Evolutionary conservation across 2,888 invertebrate genomes (phyloP), one percentile per base, ranked within the genome.

Genomic region (Gonocerus acuteangulatus): DNA sequence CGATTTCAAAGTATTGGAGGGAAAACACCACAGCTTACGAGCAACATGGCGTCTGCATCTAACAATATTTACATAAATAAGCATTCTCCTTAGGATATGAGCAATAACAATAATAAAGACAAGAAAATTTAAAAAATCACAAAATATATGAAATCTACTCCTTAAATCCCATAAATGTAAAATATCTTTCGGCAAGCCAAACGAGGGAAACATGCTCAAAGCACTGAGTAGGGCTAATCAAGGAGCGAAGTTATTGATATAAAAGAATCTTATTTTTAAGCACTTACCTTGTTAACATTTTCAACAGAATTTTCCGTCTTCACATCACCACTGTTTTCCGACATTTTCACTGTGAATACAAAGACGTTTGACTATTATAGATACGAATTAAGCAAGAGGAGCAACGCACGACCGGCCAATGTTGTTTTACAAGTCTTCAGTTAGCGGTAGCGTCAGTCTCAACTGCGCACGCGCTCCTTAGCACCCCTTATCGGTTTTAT

Each of bases 261-360:
- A 23, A 2, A 57, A 57, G 15, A 18, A n/a, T 11, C 11, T 2
- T 6, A 51, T 1, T n/a, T 16, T 16, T 16, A 45, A 18, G 16
- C 3, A 45, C 45, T 61, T 61, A 63, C 63, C 63, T 63, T 63
- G 39, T 61, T 61, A 7, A 61, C 60, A 54, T 42, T 45, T 27
- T 65, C 65, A 36, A 66, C 65, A 16, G 67, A 67, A 60, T 65
- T 67, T 62, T 67, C 67, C 34, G 62, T 65, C 49, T 65, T 65
- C 42, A 65, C 64, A 51, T 67, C 67, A 54, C 63, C 62, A 57
- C 62, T 66, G 52, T 65, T 65, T 65, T 67, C 67, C 58, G 67
- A 67, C 67, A 67, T 67, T 47, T 45, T 66, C 16, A 52, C 13
- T 19, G 21, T 22, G 16, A 21, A 23, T 32, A 11, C n/a, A 52